Conservation (phyloP, 2,113 vertebrate species). For the Alligator mississippiensis region DNA sequence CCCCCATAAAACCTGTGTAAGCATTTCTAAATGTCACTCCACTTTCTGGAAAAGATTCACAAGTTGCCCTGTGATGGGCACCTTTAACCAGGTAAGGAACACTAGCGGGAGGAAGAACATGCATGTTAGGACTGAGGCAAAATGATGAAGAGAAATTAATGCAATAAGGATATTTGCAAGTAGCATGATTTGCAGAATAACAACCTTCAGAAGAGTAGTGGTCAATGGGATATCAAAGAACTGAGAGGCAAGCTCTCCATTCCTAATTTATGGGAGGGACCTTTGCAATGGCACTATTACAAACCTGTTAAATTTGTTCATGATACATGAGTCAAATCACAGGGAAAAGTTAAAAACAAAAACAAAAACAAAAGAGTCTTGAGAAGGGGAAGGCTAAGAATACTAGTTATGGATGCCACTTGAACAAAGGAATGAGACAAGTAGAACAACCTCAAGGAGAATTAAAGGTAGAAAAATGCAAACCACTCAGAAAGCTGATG, state of each 20-base stretch:
- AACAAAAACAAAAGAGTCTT: background rate
- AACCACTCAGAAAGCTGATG: slow-evolving; percentile 41
- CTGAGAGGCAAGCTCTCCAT: background rate
- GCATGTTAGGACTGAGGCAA: background rate
- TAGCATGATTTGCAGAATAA: background rate
- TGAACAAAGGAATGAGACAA: slow-evolving; percentile 29
- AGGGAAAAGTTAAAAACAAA: slow-evolving; percentile 13
- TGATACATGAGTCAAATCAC: slow-evolving; percentile 7
- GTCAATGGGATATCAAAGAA: background rate
- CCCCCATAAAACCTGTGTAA: background rate
- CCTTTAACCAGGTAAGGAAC: background rate
- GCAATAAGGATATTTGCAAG: background rate
- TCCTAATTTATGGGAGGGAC: background rate
- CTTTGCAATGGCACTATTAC: background rate
- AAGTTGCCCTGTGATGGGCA: background rate
- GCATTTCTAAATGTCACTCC: background rate
- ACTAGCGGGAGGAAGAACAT: background rate
- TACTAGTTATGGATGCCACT: slow-evolving; percentile 7
- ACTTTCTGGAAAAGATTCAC: background rate
- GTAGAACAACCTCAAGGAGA: slow-evolving; percentile 46
- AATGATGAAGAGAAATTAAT: background rate
- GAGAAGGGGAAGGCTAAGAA: background rate
- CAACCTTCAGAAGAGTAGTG: background rate
- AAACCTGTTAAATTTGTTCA: slow-evolving; percentile 20
- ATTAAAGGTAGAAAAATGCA: slow-evolving; percentile 33